These are phyloP conservation scores for Zingel zingel DNA, from an alignment of 2,113 vertebrate species.

Conservation along the genomic window DNA sequence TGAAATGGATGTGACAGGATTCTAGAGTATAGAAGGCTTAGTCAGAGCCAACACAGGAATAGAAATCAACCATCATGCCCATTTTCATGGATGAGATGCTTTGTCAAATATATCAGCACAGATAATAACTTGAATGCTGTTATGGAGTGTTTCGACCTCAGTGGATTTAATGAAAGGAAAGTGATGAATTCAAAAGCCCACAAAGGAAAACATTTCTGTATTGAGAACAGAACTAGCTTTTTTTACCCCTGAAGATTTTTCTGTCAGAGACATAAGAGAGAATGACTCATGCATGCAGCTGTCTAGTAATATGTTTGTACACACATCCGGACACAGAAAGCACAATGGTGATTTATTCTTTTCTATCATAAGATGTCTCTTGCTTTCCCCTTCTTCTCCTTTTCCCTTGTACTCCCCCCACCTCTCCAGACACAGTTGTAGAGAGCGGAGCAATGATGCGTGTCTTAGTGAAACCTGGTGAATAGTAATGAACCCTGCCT, in stretches of 20 bases:
- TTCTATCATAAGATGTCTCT: slow-evolving; percentile 62
- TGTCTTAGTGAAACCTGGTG: slow-evolving; percentile 83
- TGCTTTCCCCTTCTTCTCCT: slow-evolving; percentile 38
- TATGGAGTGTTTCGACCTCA: slow-evolving; percentile 47
- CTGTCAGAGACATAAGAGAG: slow-evolving; percentile 46
- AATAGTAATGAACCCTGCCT: slow-evolving; percentile 86
- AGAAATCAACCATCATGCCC: slow-evolving; percentile 41
- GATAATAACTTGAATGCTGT: slow-evolving; percentile 58
- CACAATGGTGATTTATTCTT: slow-evolving; percentile 66
- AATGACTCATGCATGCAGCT: slow-evolving; percentile 58
- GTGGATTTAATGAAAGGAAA: slow-evolving; percentile 57
- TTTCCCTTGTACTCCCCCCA: slow-evolving; percentile 29
- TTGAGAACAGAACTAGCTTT: slow-evolving; percentile 40
- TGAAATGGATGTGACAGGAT: slow-evolving; percentile 52
- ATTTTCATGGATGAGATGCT: slow-evolving; percentile 57
- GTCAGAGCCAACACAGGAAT: slow-evolving; percentile 37
- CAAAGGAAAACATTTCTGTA: slow-evolving; percentile 50
- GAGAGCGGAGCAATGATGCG: slow-evolving; percentile 78
- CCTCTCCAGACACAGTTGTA: slow-evolving; percentile 66
- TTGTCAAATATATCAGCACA: slow-evolving; percentile 57
- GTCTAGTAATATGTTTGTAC: slow-evolving; percentile 67
- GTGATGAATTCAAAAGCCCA: slow-evolving; percentile 54
- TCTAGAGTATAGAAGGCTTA: slow-evolving; percentile 17
- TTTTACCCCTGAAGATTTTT: slow-evolving; percentile 30
- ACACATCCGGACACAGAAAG: slow-evolving; percentile 64